Evolutionary conservation across 1,140 invertebrate species (phyloP).

Genomic region (Meteorus sp.): DNA sequence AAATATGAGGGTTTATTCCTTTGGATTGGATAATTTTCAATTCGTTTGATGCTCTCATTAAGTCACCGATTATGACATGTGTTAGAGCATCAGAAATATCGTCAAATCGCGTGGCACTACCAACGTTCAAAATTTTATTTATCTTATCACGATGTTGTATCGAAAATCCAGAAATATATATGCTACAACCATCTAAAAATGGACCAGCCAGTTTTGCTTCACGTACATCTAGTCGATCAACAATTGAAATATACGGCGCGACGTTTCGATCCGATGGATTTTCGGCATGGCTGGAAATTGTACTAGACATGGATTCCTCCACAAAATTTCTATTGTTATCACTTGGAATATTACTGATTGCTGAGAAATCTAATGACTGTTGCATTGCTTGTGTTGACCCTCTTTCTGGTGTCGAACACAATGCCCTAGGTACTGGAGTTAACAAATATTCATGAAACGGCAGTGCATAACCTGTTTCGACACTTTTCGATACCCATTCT

Average conservation of each 20-base stretch:
- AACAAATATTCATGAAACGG: slow-evolving; percentile 70
- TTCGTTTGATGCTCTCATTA: slow-evolving; percentile 52
- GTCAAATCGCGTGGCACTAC: slow-evolving; percentile 79
- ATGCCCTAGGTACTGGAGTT: slow-evolving; percentile 48
- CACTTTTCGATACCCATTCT: slow-evolving; percentile 79
- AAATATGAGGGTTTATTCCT: slow-evolving; percentile 61
- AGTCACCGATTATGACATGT: slow-evolving; percentile 75
- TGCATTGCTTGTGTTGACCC: slow-evolving; percentile 25
- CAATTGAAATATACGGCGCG: slow-evolving; percentile 49
- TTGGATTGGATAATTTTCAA: slow-evolving; percentile 53
- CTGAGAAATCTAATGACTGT: slow-evolving; percentile 34
- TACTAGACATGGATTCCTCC: slow-evolving; percentile 31
- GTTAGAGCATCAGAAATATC: slow-evolving; percentile 75
- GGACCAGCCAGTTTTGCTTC: slow-evolving; percentile 71
- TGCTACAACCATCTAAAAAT: slow-evolving; percentile 82
- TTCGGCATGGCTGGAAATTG: slow-evolving; percentile 35
- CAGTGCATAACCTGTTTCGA: slow-evolving; percentile 72
- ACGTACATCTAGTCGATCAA: slow-evolving; percentile 65
- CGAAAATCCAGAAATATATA: slow-evolving; percentile 70
- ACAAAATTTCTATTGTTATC: slow-evolving; percentile 30
- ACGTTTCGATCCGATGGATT: slow-evolving; percentile 30
- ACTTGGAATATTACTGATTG: slow-evolving; percentile 31
- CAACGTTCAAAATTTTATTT: slow-evolving; percentile 74
- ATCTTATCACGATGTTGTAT: slow-evolving; percentile 71
- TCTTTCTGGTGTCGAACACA: slow-evolving; percentile 63